These are phyloP conservation scores for Plectropomus leopardus DNA, from an alignment of 2,113 vertebrate genomes.

Conservation along the genomic window DNA sequence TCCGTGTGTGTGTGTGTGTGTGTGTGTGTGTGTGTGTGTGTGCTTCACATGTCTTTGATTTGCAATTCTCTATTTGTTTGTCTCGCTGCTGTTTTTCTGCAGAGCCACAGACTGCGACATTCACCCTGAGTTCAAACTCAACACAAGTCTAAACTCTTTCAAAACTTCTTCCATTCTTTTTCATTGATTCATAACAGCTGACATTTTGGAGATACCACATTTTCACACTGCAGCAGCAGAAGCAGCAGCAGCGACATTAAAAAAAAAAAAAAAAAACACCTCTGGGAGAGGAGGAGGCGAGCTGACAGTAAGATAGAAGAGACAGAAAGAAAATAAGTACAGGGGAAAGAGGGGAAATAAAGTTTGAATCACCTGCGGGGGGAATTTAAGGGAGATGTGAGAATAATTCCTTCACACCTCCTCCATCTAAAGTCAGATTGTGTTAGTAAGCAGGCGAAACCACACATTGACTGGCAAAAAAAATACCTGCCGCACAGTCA, in stretches of 20 bases:
- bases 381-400: slow-evolving; percentile 30
- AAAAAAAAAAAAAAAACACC: slow-evolving; percentile 10
- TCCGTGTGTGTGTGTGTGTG: slow-evolving; percentile 10
- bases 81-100: not conserved
- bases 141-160: slow-evolving; percentile 14
- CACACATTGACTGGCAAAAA: not conserved
- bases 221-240: slow-evolving; percentile 10
- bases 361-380: slow-evolving; percentile 26
- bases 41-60: not conserved
- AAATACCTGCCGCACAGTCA: not conserved
- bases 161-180: slow-evolving; percentile 9
- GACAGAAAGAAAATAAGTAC: slow-evolving; percentile 8
- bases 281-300: slow-evolving; percentile 31
- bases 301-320: slow-evolving; percentile 11
- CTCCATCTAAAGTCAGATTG: not conserved
- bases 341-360: not conserved
- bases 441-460: not conserved
- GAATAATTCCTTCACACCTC: slow-evolving; percentile 6
- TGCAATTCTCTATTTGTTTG: not conserved
- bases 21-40: slow-evolving; percentile 17
- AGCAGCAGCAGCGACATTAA: not conserved
- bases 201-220: slow-evolving; percentile 40
- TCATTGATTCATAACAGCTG: slow-evolving; percentile 44
- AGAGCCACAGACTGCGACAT: not conserved
- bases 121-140: not conserved